Conservation (phyloP, 2,888 invertebrate species). For the Gastracanthus pulcherrimus region DNA sequence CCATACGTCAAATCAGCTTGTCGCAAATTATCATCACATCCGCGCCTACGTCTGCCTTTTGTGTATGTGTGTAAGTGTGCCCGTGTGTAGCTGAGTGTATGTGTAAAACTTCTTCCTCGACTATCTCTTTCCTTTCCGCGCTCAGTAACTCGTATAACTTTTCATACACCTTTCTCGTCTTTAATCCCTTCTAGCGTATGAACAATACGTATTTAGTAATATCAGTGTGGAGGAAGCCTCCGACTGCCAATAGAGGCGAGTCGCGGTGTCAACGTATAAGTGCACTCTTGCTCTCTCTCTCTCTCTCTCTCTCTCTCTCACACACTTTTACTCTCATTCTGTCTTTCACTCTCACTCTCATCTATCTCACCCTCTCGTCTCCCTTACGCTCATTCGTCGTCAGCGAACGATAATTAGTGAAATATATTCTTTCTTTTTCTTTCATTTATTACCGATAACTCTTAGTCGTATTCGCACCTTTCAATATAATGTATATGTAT, state of each 20-base stretch:
- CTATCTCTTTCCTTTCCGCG: background rate
- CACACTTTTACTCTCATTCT: constrained; percentile 30
- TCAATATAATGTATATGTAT: constrained; percentile 16
- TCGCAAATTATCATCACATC: constrained; percentile 19
- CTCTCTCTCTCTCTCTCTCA: constrained; percentile 37
- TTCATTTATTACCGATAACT: background rate
- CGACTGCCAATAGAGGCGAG: constrained; percentile 59
- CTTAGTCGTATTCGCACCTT: background rate
- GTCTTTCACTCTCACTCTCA: constrained; percentile 39
- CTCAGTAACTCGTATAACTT: background rate
- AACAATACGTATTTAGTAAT: constrained; percentile 36
- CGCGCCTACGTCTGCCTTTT: constrained; percentile 26
- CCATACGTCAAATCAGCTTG: constrained; percentile 49
- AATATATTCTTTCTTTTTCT: background rate
- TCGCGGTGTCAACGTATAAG: constrained; percentile 60
- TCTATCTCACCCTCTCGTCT: too few relatives aligned
- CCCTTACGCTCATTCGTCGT: constrained; percentile 18
- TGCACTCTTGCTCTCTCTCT: constrained; percentile 48
- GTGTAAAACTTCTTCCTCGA: background rate
- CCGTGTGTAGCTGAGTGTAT: constrained; percentile 1
- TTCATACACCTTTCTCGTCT: too few relatives aligned
- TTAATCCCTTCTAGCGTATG: background rate
- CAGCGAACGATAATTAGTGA: constrained; percentile 50
- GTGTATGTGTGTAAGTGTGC: constrained; percentile 19
- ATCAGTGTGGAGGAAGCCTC: constrained; percentile 61